Conservation (phyloP, 2,113 vertebrate species). For the Notothenia coriiceps region DNA sequence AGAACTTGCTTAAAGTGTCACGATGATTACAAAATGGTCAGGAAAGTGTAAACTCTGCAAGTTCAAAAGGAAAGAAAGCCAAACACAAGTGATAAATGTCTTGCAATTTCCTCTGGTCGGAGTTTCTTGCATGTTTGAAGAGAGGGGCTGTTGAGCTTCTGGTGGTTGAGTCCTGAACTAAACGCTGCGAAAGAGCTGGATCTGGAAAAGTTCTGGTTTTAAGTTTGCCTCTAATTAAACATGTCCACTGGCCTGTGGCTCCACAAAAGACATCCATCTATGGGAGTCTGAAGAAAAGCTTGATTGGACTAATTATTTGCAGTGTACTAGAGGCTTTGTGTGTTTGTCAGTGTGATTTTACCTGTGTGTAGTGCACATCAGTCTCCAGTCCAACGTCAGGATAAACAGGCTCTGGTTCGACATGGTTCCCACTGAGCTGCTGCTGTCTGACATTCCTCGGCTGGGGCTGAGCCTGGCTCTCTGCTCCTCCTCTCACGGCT, state of each 20-base stretch:
- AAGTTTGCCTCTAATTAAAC: conserved; percentile 72
- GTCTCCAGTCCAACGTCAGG: conserved; percentile 47
- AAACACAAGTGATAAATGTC: conserved; percentile 48
- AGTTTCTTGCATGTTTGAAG: conserved; percentile 23
- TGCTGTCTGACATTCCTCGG: conserved; percentile 49
- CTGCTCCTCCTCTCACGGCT: conserved; percentile 46
- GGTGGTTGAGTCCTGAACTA: conserved; percentile 44
- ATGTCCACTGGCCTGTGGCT: conserved; percentile 44
- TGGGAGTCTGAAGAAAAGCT: conserved; percentile 35
- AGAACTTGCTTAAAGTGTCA: conserved; percentile 41
- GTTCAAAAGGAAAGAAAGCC: conserved; percentile 36
- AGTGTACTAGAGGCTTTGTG: not conserved
- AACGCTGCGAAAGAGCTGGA: conserved; percentile 34
- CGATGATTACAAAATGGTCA: conserved; percentile 54
- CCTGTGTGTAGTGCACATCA: conserved; percentile 67
- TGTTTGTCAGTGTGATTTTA: conserved; percentile 41
- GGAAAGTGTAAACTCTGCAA: conserved; percentile 56
- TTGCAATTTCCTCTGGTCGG: conserved; percentile 44
- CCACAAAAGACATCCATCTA: conserved; percentile 49
- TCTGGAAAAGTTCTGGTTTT: conserved; percentile 63
- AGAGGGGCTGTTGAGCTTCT: conserved; percentile 23
- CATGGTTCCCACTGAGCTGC: conserved; percentile 76
- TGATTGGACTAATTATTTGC: conserved; percentile 13
- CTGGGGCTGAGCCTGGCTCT: conserved; percentile 20
- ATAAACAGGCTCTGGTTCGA: conserved; percentile 66